phyloP scores from a whole-genome alignment of 1,140 invertebrate species.

The Phocides pigmalion region DNA sequence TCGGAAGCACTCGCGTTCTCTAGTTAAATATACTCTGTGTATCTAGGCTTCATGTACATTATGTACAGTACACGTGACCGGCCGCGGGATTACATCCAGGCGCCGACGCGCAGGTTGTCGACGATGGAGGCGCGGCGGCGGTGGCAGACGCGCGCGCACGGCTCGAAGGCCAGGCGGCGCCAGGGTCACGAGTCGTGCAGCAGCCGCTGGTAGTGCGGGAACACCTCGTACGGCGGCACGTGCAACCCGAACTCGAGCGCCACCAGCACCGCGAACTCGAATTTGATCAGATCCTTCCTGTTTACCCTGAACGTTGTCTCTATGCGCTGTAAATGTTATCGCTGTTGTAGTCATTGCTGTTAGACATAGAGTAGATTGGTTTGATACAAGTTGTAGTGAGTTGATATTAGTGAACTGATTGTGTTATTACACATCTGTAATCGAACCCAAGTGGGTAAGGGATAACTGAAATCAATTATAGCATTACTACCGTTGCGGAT shows the following conservation, averaged over 20 bases:
- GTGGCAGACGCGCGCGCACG: conserved; percentile 41
- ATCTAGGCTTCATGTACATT: no score
- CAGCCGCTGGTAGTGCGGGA: conserved; percentile 97
- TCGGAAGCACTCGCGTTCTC: no score
- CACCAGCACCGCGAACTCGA: conserved; percentile 97
- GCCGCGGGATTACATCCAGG: conserved; percentile 46
- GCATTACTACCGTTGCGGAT: no score
- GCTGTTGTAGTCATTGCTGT: no score
- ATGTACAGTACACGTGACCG: no score
- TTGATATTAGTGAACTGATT: no score
- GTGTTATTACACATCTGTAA: no score
- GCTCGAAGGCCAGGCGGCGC: conserved; percentile 54
- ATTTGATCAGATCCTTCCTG: conserved; percentile 94
- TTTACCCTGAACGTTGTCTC: conserved; percentile 95
- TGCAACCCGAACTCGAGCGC: conserved; percentile 97
- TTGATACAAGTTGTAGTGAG: no score
- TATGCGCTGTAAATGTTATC: conserved; percentile 89
- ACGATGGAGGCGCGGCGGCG: conserved; percentile 60
- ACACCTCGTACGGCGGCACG: conserved; percentile 94
- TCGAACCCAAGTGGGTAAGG: no score
- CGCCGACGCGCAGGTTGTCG: conserved; percentile 52
- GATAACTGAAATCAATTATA: no score
- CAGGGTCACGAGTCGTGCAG: conserved; percentile 92
- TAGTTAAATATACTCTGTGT: no score
- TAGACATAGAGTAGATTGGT: no score